A percentile compares a stretch with the other conserved stretches of the same genome.
Conservation (phyloP, 2,113 vertebrate genomes). For the Oncorhynchus nerka region DNA sequence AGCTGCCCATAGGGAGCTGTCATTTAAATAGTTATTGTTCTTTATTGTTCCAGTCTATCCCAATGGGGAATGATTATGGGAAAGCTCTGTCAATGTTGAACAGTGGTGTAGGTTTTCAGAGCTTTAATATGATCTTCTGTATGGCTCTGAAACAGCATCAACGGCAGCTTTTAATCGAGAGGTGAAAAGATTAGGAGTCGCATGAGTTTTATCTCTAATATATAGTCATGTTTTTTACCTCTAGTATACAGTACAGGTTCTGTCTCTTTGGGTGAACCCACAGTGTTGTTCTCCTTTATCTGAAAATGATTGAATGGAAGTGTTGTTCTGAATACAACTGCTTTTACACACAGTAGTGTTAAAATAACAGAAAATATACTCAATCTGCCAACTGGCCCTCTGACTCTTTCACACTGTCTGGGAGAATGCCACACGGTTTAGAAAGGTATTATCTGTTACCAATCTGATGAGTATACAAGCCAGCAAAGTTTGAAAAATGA, state of each 20-base stretch:
- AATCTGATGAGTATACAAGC: no score
- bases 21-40: constrained; percentile 15
- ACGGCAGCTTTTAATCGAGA: neutral
- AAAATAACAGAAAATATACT: no score
- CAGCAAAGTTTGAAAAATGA: no score
- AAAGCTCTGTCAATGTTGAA: constrained; percentile 7
- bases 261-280: neutral
- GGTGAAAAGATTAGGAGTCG: neutral
- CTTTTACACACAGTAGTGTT: no score
- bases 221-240: no score
- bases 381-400: no score
- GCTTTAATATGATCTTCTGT: neutral
- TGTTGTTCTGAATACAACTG: no score
- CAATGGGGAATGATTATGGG: constrained; percentile 6
- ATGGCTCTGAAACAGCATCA: neutral
- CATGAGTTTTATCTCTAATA: neutral
- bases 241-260: neutral
- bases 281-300: no score
- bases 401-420: no score
- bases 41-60: constrained; percentile 13
- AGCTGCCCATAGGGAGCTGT: constrained; percentile 14
- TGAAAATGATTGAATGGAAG: no score
- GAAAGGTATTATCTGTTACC: no score
- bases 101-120: neutral
- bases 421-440: no score